phyloP scores from a whole-genome alignment of 2,113 vertebrate genomes.

The Cariama cristata region DNA sequence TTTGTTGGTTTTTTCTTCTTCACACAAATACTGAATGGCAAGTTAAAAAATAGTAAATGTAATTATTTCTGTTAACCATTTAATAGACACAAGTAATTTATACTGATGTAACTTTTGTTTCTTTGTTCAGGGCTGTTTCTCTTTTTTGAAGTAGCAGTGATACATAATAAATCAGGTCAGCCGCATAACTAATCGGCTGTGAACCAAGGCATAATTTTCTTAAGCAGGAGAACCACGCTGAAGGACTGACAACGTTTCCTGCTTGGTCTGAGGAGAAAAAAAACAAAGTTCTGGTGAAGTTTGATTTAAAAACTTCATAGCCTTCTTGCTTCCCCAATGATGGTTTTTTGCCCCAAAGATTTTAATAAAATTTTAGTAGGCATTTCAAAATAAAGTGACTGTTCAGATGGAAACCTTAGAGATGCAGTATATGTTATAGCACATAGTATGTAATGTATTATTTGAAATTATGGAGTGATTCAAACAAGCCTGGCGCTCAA shows the following conservation, averaged over 20 bases:
- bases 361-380: background rate
- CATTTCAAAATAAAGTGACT: background rate
- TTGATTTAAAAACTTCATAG: background rate
- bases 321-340: background rate
- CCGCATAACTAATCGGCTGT: background rate
- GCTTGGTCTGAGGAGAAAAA: background rate
- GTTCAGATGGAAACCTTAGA: background rate
- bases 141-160: conserved; percentile 38
- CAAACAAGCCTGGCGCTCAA: background rate
- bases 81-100: background rate
- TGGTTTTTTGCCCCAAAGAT: background rate
- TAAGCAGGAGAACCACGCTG: background rate
- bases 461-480: background rate
- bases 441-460: background rate
- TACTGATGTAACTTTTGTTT: background rate
- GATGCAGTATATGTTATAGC: background rate
- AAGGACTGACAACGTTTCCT: background rate
- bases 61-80: background rate
- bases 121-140: conserved; percentile 18
- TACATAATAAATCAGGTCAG: conserved; percentile 52
- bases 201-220: conserved; percentile 27
- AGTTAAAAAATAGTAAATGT: background rate
- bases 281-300: background rate
- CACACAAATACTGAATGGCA: background rate
- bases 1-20: background rate